Conservation (phyloP, 1,140 invertebrate species). For the Leucophenga varia region DNA sequence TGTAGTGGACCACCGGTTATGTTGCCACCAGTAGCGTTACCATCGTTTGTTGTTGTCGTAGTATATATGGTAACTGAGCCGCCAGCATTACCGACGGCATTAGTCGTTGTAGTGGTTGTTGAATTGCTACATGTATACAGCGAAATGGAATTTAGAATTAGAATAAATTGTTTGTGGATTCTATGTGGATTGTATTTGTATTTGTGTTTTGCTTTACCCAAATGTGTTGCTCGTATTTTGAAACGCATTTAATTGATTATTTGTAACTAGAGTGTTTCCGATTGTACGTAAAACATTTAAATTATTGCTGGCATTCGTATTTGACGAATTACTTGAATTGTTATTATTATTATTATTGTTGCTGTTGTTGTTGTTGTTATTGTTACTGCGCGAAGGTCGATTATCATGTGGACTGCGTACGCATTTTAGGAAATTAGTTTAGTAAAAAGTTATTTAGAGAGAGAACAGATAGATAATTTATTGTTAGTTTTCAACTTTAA, state of each 20-base stretch:
- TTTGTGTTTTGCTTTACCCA: conserved; percentile 34
- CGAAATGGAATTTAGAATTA: conserved; percentile 42
- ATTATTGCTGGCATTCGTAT: conserved; percentile 34
- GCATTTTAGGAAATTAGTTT: conserved; percentile 11
- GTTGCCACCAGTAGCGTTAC: conserved; percentile 30
- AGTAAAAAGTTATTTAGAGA: conserved; percentile 10
- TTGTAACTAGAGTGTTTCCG: conserved; percentile 53
- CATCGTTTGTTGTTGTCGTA: conserved; percentile 45
- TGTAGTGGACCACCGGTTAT: conserved; percentile 45
- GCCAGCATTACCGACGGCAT: conserved; percentile 29
- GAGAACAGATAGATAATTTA: background rate
- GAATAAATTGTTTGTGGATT: conserved; percentile 15
- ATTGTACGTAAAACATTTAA: conserved; percentile 54
- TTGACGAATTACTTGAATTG: conserved; percentile 16
- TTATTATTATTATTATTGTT: conserved; percentile 30
- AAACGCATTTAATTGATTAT: conserved; percentile 52
- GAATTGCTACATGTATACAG: conserved; percentile 22
- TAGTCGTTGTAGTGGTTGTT: conserved; percentile 27
- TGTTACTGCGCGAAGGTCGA: conserved; percentile 33
- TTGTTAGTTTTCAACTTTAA: background rate
- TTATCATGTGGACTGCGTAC: conserved; percentile 47
- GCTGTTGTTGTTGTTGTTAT: conserved; percentile 11
- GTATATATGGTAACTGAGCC: conserved; percentile 52
- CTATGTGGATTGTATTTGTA: conserved; percentile 3
- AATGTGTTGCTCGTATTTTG: conserved; percentile 50